Base-by-base conservation (phyloP, 2,113 vertebrate genomes). In the Rhynchomys soricoides region DNA sequence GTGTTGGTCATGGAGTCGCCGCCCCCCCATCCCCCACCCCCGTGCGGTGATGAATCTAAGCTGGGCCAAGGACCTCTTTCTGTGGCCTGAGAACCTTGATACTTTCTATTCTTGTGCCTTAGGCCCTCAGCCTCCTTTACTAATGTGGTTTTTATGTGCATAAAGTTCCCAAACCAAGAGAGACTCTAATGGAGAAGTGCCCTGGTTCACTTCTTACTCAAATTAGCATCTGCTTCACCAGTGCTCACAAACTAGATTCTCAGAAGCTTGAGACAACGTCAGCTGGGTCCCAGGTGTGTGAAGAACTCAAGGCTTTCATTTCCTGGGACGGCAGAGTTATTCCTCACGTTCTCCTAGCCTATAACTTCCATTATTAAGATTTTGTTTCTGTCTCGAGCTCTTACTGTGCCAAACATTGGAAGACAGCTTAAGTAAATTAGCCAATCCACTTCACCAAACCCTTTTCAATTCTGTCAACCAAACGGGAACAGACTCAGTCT, bases 1-100 rank as follows among this genome's bases (percentile, higher is more conserved):
- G 97, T 95, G 37, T 24, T 96, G n/a, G 92, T 96, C 75, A 19
- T 81, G 79, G 64, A 62, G 34, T n/a, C n/a, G n/a, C n/a, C n/a
- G n/a, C n/a, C n/a, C n/a, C n/a, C n/a, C n/a, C n/a, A 81, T 0
- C 0, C 52, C 55, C 0, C 0, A 15, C 31, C 17, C 0, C n/a
- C 5, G 2, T 22, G 10, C 50, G 52, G 34, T 3, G 43, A 4
- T 26, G 89, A 62, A 50, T 37, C 43, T 91, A 31, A 19, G 26
- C 12, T 4, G 7, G 9, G 19, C 78, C 19, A 17, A 70, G 78
- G 29, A 22, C 15, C 21, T 31, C 16, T 64, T 26, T 66, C 77
- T 83, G 66, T 21, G 55, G 90, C 22, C 82, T 48, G 22, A 45
- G n/a, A 71, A 52, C 62, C 52, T 31, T 26, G 57, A 13, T 55